Evolutionary conservation across 2,113 vertebrate species (phyloP).

Genomic region (Oryzias woworae): DNA sequence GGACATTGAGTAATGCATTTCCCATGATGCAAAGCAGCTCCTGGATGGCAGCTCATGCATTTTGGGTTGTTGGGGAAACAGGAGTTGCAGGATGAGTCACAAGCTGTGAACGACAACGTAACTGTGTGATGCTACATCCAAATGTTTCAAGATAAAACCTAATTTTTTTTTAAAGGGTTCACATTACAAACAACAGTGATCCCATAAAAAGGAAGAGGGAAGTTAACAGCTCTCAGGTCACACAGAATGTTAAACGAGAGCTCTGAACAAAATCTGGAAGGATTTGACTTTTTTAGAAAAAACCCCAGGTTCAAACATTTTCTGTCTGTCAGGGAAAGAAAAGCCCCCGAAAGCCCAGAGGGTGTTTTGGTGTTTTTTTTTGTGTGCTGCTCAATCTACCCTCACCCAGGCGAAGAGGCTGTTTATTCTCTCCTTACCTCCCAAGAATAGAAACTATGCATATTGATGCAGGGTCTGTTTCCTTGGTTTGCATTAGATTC

Average conservation of each 20-base stretch:
- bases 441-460: conserved; percentile 58
- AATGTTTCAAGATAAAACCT: too few species aligned
- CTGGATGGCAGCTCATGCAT: conserved; percentile 82
- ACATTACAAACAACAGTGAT: too few species aligned
- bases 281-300: conserved; percentile 44
- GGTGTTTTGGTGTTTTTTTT: not conserved
- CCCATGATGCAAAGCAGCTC: conserved; percentile 77
- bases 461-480: conserved; percentile 55
- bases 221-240: conserved; percentile 3
- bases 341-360: not conserved
- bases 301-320: conserved; percentile 36
- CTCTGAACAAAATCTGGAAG: conserved; percentile 21
- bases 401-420: conserved; percentile 8
- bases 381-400: conserved; percentile 21
- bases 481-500: conserved; percentile 20
- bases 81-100: conserved; percentile 82
- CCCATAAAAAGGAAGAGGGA: not conserved
- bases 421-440: conserved; percentile 7
- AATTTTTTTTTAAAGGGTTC: too few species aligned
- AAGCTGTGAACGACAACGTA: conserved; percentile 74
- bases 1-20: conserved; percentile 85
- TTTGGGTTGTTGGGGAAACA: conserved; percentile 80
- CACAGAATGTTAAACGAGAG: conserved; percentile 23
- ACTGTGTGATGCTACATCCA: conserved; percentile 16
- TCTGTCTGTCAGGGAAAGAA: not conserved